Conservation (phyloP, 2,888 invertebrate genomes). For the Mimas tiliae region DNA sequence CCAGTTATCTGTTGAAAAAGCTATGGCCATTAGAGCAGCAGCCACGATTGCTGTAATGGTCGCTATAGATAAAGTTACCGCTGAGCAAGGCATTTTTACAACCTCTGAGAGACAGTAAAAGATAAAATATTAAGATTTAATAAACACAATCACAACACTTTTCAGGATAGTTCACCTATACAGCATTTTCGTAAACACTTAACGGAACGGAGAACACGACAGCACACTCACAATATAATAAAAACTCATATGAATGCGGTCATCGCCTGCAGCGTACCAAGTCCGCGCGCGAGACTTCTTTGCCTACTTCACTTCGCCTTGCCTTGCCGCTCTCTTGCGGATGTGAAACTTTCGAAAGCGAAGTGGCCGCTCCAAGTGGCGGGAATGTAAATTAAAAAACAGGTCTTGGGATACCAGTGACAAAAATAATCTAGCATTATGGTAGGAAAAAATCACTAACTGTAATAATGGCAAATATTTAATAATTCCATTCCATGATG, state of each 20-base stretch:
- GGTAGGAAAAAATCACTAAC: conserved; percentile 1
- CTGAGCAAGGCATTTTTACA: conserved; percentile 95
- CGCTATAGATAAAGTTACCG: conserved; percentile 96
- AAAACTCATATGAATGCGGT: conserved; percentile 83
- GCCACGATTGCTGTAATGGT: conserved; percentile 98
- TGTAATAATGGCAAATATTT: too few relatives aligned
- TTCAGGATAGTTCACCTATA: conserved; percentile 75
- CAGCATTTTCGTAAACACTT: conserved; percentile 82
- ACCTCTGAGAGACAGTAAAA: conserved; percentile 67
- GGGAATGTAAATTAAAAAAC: conserved; percentile 79
- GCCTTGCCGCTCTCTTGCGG: conserved; percentile 83
- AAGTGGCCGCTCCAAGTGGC: conserved; percentile 79
- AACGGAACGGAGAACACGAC: conserved; percentile 77
- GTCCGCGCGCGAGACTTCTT: conserved; percentile 82
- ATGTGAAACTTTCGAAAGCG: conserved; percentile 85
- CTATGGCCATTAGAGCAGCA: conserved; percentile 95
- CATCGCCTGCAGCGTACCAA: conserved; percentile 82
- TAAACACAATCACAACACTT: conserved; percentile 80
- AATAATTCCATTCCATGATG: too few relatives aligned
- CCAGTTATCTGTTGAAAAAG: conserved; percentile 99
- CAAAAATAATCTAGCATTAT: conserved; percentile 9
- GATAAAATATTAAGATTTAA: conserved; percentile 60
- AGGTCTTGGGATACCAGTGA: conserved; percentile 46
- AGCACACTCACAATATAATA: conserved; percentile 79
- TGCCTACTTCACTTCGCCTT: conserved; percentile 72